Evolutionary conservation across 2,797 vertebrate species (phyloP), one percentile per base, ranked within the genome.

Genomic region (Corythornis leucogaster): DNA sequence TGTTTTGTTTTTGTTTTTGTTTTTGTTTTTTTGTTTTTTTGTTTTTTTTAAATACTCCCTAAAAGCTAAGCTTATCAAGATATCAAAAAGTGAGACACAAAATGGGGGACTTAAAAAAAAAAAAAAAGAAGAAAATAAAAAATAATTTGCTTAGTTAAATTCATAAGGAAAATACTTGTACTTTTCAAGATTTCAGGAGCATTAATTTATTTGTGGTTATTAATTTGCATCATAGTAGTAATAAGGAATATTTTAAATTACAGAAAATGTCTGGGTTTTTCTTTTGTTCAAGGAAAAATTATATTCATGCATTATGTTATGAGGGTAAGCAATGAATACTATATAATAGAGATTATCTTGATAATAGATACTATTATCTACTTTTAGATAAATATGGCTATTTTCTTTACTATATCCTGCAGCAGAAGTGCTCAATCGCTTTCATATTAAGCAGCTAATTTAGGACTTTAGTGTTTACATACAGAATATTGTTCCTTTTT

Each of bases 101-200:
- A 50, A 50, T 26, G 25, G 48, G 24, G 15, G 14, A 26, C 24
- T 35, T 35, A 35, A 35, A 57, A 4, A 66, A 61, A 80, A 42
- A 1, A 0, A 3, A 28, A 61, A 55, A 25, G 11, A 61, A 57
- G 4, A 66, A 61, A 80, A 42, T 1, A 0, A 3, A 28, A 61
- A 55, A 48, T 0, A 40, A 18, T 11, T 45, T 69, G 6, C 2
- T 42, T 38, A 31, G 5, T 33, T 54, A 53, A 35, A 30, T 61
- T 84, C 18, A 80, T 25, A 22, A 38, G 26, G 38, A 22, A 68
- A 77, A 45, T 59, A 26, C 6, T 80, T 14, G 30, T 59, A 30
- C 21, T 75, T 75, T 85, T 71, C 12, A 80, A 7, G 3, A 15
- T 61, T 68, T 53, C 51, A 33, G 16, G 17, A 78, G 3, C 0